phyloP scores from a whole-genome alignment of 2,113 vertebrate genomes.

The Gobiocypris rarus region DNA sequence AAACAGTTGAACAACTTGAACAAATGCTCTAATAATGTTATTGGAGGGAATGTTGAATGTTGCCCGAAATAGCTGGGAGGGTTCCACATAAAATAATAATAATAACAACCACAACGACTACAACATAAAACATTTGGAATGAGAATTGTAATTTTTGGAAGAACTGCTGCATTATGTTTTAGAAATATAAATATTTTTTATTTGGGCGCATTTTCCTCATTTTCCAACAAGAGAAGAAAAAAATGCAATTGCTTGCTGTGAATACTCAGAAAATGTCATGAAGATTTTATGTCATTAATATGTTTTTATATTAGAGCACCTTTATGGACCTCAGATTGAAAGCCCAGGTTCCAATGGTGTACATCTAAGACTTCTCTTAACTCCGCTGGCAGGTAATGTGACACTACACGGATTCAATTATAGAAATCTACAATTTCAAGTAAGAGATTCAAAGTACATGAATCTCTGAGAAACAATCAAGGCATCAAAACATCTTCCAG shows the following conservation, averaged over 20 bases:
- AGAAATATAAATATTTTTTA: neutral
- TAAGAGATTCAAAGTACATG: neutral
- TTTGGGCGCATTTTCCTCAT: neutral
- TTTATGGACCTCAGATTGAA: neutral
- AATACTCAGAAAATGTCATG: neutral
- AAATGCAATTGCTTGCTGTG: neutral
- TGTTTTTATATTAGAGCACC: neutral
- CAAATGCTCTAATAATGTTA: no score
- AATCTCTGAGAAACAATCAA: neutral
- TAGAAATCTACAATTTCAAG: conserved; percentile 30
- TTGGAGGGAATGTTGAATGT: no score
- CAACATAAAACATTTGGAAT: no score
- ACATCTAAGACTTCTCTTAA: neutral
- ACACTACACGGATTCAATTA: neutral
- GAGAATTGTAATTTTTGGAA: no score
- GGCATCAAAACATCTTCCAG: conserved; percentile 23
- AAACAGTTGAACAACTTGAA: no score
- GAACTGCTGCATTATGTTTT: no score
- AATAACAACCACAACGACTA: no score
- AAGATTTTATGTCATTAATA: neutral
- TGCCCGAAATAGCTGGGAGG: no score
- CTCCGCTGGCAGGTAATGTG: neutral
- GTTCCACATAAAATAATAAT: no score
- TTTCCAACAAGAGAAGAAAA: neutral
- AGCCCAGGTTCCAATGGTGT: neutral